Base-by-base conservation (phyloP, 2,888 invertebrate species). In the Caenorhabditis becei region DNA sequence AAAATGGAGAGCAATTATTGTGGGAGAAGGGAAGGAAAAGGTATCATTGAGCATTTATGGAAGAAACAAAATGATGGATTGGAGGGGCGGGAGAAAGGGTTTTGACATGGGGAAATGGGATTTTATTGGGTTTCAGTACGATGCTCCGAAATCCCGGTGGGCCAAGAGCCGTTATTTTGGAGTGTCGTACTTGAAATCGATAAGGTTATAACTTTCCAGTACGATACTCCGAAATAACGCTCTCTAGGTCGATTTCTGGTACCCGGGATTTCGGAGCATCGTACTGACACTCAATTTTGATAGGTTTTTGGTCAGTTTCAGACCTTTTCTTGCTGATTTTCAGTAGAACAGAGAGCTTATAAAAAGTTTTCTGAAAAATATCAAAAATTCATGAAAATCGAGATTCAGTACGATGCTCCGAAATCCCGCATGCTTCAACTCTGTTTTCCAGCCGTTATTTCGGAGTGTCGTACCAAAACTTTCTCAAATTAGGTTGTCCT, bases 11-110 rank as follows among this genome's bases (percentile, higher is more conserved):
- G 47, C 47, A 47, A 47, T 47, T 47, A 47, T 47, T 2, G 2
- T 18, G n/a, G 4, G 5, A 2, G 47, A 4, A 18, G 41, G 14
- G 14, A 41, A 14, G 5, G 28, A 28, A 56, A 56, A 56, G 32
- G 56, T 56, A 56, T 56, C 56, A 56, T 56, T 56, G 32, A 18
- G 26, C 56, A 56, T 56, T 56, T 56, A 56, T 56, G 56, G 51
- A 53, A 53, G 54, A 28, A 54, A 54, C 54, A 54, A 54, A 28
- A 54, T 28, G 54, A 26, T 26, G 26, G 54, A 54, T 28, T 16
- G 18, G n/a, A n/a, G 28, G 8, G 54, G 16, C 16, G n/a, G 26
- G 54, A 7, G 28, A 54, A 26, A 26, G 24, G n/a, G 10, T 14
- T 10, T 10, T 32, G n/a, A 28, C 11, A 28, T 8, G 3, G 54